Evolutionary conservation across 1,140 invertebrate genomes (phyloP), one percentile per base, ranked within the genome.

Genomic region (Marisa cornuarietis): DNA sequence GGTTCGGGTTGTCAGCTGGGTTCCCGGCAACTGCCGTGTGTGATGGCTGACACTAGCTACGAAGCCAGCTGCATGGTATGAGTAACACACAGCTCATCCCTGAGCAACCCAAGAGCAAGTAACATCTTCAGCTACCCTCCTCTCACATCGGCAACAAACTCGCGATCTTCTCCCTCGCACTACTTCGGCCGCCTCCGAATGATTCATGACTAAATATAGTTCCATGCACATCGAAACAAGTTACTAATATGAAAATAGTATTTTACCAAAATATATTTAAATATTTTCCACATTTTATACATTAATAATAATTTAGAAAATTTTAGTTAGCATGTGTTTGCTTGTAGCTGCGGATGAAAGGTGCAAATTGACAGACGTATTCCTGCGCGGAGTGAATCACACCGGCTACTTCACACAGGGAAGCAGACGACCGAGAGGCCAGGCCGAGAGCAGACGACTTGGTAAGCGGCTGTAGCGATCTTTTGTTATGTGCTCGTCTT

Each of bases 21-120:
- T 9, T 58, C 54, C 54, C 16, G 9, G 54, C 54, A 58, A 8
- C 8, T 58, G 52, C n/a, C n/a, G n/a, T n/a, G n/a, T n/a, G 31
- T 42, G 31, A 42, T 42, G 31, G 54, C 54, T 1, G 54, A 58
- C 54, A 11, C 11, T 18, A 3, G 54, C 11, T 18, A 58, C 54
- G 4, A n/a, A 58, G 54, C 54, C 54, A 14, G 54, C 54, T 58
- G 54, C 54, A 58, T 58, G 54, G 54, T 42, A 78, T 79, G 76
- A 79, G 76, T 49, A 76, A 83, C 68, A 75, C 76, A 78, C 73
- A 49, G 71, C 65, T 68, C 65, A 68, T 68, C 65, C 22, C 65
- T 18, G 13, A 68, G n/a, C 65, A 68, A 22, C 11, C 65, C 26
- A 31, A 1, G 22, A 20, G 8, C 22, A 7, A 8, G 65, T 20